Base-by-base conservation (phyloP, 2,797 vertebrate species). In the Acrocephalus scirpaceus region DNA sequence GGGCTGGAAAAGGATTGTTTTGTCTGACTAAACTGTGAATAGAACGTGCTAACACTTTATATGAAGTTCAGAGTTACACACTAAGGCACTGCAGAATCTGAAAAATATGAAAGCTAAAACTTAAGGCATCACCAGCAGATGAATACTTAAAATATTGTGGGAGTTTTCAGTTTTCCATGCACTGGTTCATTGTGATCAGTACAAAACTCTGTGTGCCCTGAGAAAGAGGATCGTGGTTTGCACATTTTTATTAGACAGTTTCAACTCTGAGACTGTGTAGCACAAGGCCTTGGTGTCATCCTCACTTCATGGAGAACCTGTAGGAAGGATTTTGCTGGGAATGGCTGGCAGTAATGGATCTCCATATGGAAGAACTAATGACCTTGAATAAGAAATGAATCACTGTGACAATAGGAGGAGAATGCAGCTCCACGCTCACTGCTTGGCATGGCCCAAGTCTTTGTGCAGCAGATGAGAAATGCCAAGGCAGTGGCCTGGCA, bases 131-230 rank as follows among this genome's bases (percentile, higher is more conserved):
- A 38, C 34, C 25, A 83, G 91, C 66, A 94, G 77, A 95, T 94
- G 85, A 95, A 85, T 81, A 60, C 75, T 85, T 95, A 92, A 95
- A 93, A 94, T 11, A 85, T 48, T 62, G 32, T 54, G 56, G 17
- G 27, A 42, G 19, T 11, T 86, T 91, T 62, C 38, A 23, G 42
- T 88, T 93, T 61, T 65, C 65, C 25, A 2, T 67, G 45, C 34
- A 40, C 50, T 57, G 80, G 85, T 85, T 87, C n/a, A 32, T 4
- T 77, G 75, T 77, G 75, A 80, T 76, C 75, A 72, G 61, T 44
- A 66, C 57, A 74, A 86, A 91, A 91, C 29, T 82, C 38, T 4
- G 20, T 29, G 45, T 64, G 38, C 38, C 57, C 57, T 80, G 50
- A 77, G 81, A 57, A 61, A 38, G 17, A 76, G 20, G 22, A 89